A percentile compares a stretch with the other conserved stretches of the same genome.
Evolutionary conservation across 2,113 vertebrate genomes (phyloP).

Genomic region (Aplodontia rufa): DNA sequence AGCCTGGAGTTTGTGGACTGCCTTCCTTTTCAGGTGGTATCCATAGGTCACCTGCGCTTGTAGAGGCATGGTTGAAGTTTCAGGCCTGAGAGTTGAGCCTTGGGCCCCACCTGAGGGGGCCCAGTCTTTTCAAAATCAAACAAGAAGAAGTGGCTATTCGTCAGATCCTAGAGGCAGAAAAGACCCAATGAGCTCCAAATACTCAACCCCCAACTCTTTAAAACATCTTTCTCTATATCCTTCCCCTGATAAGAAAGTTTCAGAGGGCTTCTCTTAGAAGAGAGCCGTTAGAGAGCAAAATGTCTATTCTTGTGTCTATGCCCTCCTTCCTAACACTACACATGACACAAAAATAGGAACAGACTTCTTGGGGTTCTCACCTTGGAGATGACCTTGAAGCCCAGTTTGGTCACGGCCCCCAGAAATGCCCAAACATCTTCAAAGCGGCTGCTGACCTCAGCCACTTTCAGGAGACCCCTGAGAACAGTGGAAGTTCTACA

Average conservation of each 20-base stretch:
- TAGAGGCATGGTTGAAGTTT: conserved; percentile 91
- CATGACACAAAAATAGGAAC: neutral
- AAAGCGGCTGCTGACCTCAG: conserved; percentile 95
- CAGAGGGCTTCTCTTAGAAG: neutral
- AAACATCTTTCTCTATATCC: neutral
- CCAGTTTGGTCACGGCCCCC: conserved; percentile 85
- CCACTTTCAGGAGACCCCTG: conserved; percentile 93
- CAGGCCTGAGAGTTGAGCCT: conserved; percentile 81
- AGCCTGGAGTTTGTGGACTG: neutral
- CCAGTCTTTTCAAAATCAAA: conserved; percentile 91
- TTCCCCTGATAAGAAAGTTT: conserved; percentile 28
- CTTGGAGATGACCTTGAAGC: conserved; percentile 91
- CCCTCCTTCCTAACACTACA: neutral
- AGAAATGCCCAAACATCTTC: conserved; percentile 87
- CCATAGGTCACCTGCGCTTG: conserved; percentile 90
- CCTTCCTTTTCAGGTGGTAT: neutral
- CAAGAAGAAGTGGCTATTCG: conserved; percentile 90
- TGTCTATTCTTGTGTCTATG: neutral
- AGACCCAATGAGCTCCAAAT: conserved; percentile 33
- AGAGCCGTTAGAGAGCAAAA: conserved; percentile 8
- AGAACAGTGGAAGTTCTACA: neutral
- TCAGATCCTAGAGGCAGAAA: conserved; percentile 86
- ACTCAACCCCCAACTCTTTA: neutral
- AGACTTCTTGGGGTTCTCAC: conserved; percentile 77
- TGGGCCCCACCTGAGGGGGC: conserved; percentile 65